These are phyloP conservation scores for Cricetomys ansorgei DNA, from an alignment of 2,113 vertebrate genomes.

Conservation along the genomic window DNA sequence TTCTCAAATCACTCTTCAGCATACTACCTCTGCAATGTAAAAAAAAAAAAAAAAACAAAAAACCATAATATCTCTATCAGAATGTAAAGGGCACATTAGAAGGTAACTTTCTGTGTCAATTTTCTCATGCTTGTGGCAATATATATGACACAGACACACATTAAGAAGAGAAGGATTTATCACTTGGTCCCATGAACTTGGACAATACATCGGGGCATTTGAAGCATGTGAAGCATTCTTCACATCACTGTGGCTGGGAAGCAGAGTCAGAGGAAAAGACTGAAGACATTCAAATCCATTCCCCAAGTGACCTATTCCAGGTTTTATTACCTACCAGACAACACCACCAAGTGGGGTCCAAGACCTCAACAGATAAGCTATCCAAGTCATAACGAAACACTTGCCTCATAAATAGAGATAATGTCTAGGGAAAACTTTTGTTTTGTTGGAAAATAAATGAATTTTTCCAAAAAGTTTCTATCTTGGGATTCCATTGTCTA, in stretches of 20 bases:
- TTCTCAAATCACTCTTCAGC: not conserved
- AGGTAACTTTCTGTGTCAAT: not conserved
- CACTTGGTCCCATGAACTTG: too few species aligned
- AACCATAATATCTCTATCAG: not conserved
- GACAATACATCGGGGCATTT: not conserved
- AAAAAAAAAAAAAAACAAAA: too few species aligned
- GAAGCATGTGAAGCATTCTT: not conserved
- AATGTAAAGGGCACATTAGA: not conserved
- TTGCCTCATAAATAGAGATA: not conserved
- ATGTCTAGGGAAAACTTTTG: not conserved
- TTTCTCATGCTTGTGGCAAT: not conserved
- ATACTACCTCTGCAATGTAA: not conserved
- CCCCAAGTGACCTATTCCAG: not conserved
- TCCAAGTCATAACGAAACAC: not conserved
- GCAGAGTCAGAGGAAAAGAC: too few species aligned
- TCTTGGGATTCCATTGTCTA: not conserved
- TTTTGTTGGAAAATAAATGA: slow-evolving; percentile 20
- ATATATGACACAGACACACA: not conserved
- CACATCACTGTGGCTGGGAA: too few species aligned
- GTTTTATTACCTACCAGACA: not conserved
- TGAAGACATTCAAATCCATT: not conserved
- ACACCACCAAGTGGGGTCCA: not conserved
- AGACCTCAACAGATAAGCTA: not conserved
- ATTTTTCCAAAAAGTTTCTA: not conserved
- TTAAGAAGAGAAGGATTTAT: too few species aligned